These are phyloP conservation scores for Fissipunctia ypsillon DNA, from an alignment of 2,888 invertebrate genomes.

Conservation along the genomic window DNA sequence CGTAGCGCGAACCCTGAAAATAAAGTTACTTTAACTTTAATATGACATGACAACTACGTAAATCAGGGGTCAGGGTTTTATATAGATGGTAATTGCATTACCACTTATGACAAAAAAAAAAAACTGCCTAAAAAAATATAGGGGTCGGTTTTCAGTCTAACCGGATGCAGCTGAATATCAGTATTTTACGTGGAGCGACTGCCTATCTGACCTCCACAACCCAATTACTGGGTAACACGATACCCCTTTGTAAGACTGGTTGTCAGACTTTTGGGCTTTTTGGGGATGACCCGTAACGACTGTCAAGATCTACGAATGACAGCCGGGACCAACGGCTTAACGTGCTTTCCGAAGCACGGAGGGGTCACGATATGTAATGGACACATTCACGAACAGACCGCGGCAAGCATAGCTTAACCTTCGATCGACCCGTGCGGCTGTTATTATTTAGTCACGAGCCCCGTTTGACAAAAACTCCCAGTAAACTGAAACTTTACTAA, in stretches of 20 bases:
- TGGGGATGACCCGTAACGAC: too few relatives aligned
- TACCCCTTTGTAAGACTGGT: not conserved
- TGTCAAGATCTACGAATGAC: too few relatives aligned
- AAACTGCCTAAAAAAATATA: not conserved
- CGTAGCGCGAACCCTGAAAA: constrained; percentile 79
- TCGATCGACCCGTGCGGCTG: not conserved
- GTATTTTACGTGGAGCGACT: too few relatives aligned
- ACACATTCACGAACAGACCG: too few relatives aligned
- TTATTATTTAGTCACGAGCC: not conserved
- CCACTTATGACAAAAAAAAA: not conserved
- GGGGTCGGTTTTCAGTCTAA: not conserved
- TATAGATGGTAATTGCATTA: not conserved
- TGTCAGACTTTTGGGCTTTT: not conserved
- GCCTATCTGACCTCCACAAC: too few relatives aligned
- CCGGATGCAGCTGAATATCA: not conserved
- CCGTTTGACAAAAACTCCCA: not conserved
- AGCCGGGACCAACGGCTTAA: too few relatives aligned
- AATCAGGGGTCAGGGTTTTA: not conserved
- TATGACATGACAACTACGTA: not conserved
- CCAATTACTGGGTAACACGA: too few relatives aligned
- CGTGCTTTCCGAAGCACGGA: too few relatives aligned
- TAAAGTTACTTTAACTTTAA: not conserved
- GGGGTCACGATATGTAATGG: too few relatives aligned
- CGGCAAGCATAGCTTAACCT: not conserved
- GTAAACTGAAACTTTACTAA: not conserved